A percentile compares a stretch with the other conserved stretches of the same genome.
Evolutionary conservation across 2,888 invertebrate species (phyloP).

Genomic region (Girardia tigrina): DNA sequence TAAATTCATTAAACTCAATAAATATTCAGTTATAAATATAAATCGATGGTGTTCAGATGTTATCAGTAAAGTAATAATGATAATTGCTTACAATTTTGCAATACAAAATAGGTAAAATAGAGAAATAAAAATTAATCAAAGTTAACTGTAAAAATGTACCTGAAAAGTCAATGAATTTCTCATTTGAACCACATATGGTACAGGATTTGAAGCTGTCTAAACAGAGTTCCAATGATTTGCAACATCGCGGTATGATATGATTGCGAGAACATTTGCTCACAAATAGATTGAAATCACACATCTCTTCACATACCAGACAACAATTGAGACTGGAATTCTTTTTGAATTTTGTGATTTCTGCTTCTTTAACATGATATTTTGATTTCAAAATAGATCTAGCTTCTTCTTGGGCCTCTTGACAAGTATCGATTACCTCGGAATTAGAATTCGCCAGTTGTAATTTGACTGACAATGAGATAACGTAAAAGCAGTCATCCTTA

Average conservation of each 20-base stretch:
- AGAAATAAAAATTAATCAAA: too few relatives aligned
- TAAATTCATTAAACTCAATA: too few relatives aligned
- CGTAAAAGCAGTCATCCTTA: neutral
- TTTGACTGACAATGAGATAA: neutral
- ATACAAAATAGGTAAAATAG: too few relatives aligned
- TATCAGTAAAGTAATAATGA: too few relatives aligned
- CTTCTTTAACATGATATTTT: neutral
- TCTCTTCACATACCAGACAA: neutral
- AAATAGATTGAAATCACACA: neutral
- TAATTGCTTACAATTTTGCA: too few relatives aligned
- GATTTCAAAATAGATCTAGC: neutral
- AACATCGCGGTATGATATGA: neutral
- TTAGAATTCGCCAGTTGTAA: neutral
- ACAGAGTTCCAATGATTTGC: conserved; percentile 1
- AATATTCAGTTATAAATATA: too few relatives aligned
- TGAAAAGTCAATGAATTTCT: neutral
- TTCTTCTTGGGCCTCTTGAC: neutral
- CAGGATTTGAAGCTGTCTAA: neutral
- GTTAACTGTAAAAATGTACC: too few relatives aligned
- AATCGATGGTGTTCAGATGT: too few relatives aligned
- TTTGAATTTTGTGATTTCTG: neutral
- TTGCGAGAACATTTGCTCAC: neutral
- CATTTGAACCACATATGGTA: neutral
- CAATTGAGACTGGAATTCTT: neutral
- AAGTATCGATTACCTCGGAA: neutral